These are phyloP conservation scores for Papilio elwesi DNA, from an alignment of 2,888 invertebrate species.

Conservation along the genomic window DNA sequence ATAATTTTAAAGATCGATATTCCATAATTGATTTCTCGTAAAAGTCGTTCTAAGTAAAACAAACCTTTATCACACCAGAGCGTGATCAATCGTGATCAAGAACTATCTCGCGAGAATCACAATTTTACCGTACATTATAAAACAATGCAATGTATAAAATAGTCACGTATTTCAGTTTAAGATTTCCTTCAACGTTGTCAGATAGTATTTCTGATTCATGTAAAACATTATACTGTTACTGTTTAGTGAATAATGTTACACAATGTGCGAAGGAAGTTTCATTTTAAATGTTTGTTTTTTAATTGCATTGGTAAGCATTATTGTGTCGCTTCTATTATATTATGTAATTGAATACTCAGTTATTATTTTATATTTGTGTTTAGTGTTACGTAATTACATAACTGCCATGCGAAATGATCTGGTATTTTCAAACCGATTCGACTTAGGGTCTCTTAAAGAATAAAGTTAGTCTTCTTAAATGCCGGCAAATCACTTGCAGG, in stretches of 20 bases:
- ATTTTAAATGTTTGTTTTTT: conserved; percentile 35
- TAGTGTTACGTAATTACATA: no score
- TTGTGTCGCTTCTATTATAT: background rate
- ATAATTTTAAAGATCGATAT: background rate
- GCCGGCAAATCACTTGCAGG: no score
- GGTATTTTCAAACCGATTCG: no score
- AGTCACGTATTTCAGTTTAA: conserved; percentile 54
- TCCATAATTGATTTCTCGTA: background rate
- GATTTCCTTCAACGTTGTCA: conserved; percentile 40
- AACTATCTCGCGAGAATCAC: conserved; percentile 13
- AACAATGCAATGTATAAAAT: conserved; percentile 42
- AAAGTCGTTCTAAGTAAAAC: background rate
- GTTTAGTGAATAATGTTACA: conserved; percentile 39
- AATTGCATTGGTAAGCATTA: conserved; percentile 37
- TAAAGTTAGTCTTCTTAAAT: no score
- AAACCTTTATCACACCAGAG: background rate
- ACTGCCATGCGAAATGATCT: no score
- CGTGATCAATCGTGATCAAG: conserved; percentile 44
- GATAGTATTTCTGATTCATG: conserved; percentile 40
- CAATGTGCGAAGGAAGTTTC: conserved; percentile 29
- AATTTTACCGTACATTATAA: conserved; percentile 32
- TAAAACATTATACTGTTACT: conserved; percentile 38
- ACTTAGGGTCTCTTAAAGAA: no score
- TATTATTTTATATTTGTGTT: background rate
- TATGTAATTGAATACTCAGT: background rate